A percentile compares a stretch with the other conserved stretches of the same genome.
Evolutionary conservation across 1,140 invertebrate genomes (phyloP).

Genomic region (Anastrepha ludens): DNA sequence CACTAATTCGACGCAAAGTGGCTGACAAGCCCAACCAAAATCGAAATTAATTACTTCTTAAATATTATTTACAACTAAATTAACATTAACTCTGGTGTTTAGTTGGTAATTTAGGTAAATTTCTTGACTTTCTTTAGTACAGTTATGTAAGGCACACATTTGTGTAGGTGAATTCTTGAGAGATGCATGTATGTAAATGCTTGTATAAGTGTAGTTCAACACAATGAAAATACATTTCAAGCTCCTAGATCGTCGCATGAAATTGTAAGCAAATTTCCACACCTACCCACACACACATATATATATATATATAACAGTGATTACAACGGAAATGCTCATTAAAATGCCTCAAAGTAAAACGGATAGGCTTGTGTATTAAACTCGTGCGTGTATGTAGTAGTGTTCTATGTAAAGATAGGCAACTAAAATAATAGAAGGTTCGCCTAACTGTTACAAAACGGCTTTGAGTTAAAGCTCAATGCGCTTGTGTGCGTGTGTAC

Average conservation of each 20-base stretch:
- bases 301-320: not conserved
- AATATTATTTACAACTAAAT: constrained; percentile 7
- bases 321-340: not conserved
- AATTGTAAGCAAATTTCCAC: not conserved
- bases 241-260: no score
- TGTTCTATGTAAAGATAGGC: not conserved
- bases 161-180: not conserved
- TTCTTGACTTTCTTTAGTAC: not conserved
- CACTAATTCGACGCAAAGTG: no score
- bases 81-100: not conserved
- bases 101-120: constrained; percentile 3
- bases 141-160: not conserved
- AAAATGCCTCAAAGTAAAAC: not conserved
- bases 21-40: not conserved
- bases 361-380: not conserved
- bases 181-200: not conserved
- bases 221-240: not conserved
- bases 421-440: not conserved
- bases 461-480: not conserved
- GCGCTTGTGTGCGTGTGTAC: not conserved
- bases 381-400: no score
- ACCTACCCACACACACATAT: not conserved
- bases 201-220: not conserved
- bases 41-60: not conserved
- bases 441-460: not conserved